Evolutionary conservation across 2,797 vertebrate species (phyloP), one percentile per base, ranked within the genome.

Genomic region (Gallinago solitaria): DNA sequence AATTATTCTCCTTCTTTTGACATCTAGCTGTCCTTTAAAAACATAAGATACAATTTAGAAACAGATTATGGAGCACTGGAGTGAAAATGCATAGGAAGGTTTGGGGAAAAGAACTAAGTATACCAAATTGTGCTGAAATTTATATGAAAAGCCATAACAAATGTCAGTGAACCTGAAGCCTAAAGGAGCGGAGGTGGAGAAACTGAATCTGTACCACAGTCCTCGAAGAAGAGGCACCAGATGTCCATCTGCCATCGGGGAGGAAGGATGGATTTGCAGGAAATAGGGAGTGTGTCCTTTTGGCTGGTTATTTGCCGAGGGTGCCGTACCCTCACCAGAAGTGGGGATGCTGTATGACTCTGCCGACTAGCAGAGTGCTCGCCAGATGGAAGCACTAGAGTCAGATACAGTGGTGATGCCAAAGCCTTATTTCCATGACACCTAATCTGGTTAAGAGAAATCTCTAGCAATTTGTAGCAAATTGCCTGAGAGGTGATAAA

Each of bases 1-100:
- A 95, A 79, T 79, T 91, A 78, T 91, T 95, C 45, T 82, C 28
- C 47, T 92, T 69, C 71, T 70, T 94, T 73, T 90, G 69, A 50
- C 73, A 73, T 68, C 33, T 63, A 68, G 30, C 28, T 87, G 9
- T 80, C 37, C 60, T 91, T 87, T 81, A 54, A 67, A 81, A 83
- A 16, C 7, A 15, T n/a, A 57, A 83, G 77, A 71, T 60, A 48
- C 21, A 16, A 19, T 53, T 88, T 74, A 64, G 60, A 82, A 76
- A 60, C 32, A 84, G 65, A 60, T 59, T 56, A 41, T 10, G 35
- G 39, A 77, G 17, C 18, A 35, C 25, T 47, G 45, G 67, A 84
- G 60, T 70, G 12, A 82, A 88, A 91, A 79, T 16, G 7, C 15
- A 16, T 27, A 28, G 35, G n/a, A 65, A 86, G 12, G 27, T 35